Conservation (phyloP, 1,140 invertebrate genomes). For the Camponotus vicinus region DNA sequence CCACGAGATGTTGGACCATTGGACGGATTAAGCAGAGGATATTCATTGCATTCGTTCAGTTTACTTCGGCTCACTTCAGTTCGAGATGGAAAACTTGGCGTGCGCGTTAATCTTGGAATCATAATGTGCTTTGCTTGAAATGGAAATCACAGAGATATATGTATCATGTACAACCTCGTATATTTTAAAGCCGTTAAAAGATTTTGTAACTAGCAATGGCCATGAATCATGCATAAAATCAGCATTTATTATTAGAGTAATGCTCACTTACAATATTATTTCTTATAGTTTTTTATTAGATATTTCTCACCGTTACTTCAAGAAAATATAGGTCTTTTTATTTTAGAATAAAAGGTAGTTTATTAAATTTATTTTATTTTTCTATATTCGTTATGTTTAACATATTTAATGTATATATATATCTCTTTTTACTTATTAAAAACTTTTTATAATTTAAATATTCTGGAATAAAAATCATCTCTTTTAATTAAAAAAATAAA, state of each 20-base stretch:
- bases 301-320: neutral
- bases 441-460: neutral
- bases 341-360: neutral
- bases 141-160: no score
- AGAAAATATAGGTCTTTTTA: neutral
- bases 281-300: neutral
- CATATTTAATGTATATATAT: no score
- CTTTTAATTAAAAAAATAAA: neutral
- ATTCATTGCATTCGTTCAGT: slow-evolving; percentile 14
- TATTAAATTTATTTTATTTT: neutral
- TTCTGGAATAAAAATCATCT: neutral
- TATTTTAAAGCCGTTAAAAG: neutral
- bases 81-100: slow-evolving; percentile 15
- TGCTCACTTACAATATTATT: no score
- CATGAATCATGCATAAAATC: neutral
- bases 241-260: neutral
- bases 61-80: neutral
- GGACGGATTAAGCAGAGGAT: slow-evolving; percentile 41
- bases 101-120: neutral
- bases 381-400: neutral
- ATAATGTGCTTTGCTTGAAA: neutral
- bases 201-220: neutral
- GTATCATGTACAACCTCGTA: neutral
- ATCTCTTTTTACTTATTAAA: neutral
- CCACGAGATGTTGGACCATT: neutral